Evolutionary conservation across 2,797 vertebrate genomes (phyloP), one percentile per base, ranked within the genome.

Genomic region (Lacerta bilineata): DNA sequence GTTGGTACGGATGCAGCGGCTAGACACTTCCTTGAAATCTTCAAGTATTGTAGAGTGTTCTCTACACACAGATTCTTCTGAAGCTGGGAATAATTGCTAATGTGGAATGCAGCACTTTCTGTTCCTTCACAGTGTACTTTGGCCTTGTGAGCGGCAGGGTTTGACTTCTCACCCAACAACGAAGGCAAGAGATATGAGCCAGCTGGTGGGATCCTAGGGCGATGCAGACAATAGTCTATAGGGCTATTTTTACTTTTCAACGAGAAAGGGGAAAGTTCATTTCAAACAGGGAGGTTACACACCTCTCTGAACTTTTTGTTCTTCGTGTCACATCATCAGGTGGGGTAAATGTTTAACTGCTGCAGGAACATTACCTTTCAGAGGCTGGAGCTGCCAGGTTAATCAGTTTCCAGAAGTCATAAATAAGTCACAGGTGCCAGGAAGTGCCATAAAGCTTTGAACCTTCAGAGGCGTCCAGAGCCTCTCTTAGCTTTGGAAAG

Each of bases 301-400:
- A 41, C 55, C 72, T 50, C 25, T 84, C 85, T 92, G 80, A 88
- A 93, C 89, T 66, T 55, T 91, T 88, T 92, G 78, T 88, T 93
- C 91, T 27, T 8, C 77, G 85, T 0, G 13, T 69, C 77, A 25
- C 83, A 36, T 80, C 71, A 76, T 39, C 25, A 83, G 92, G n/a
- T 6, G 72, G 89, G 95, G 95, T 95, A 92, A 96, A 96, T 96
- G 91, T 96, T 95, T 95, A 96, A 95, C 94, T 80, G 33, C 41
- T 87, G 55, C 83, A 90, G 93, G 94, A 93, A 95, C 94, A 93
- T 95, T 95, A 80, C 29, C 87, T 95, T 92, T 87, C 83, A 90
- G 86, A 92, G 91, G 90, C 7, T 1, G 69, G 94, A 91, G 89
- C n/a, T 75, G 46, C 27, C 0, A 4, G 64, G 95, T 95, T 95